Evolutionary conservation across 2,797 vertebrate genomes (phyloP).

Genomic region (Orestias chungarensis): DNA sequence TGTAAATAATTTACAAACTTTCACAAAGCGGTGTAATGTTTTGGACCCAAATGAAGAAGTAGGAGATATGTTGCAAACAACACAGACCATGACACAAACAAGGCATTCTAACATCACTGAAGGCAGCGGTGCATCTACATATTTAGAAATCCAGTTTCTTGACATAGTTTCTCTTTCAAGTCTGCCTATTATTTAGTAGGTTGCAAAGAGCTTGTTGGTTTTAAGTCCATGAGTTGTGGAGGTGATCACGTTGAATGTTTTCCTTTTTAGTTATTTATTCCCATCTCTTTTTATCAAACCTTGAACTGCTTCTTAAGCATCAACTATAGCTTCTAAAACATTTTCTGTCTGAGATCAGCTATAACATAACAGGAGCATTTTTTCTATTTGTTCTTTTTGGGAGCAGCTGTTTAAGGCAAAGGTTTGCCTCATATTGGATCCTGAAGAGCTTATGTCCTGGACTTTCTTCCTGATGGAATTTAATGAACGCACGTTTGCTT

Average conservation of each 20-base stretch:
- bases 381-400: neutral
- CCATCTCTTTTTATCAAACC: neutral
- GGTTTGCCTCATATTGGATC: conserved; percentile 19
- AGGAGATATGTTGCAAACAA: too few species aligned
- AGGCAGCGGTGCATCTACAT: neutral
- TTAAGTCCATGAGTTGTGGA: neutral
- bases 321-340: neutral
- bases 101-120: neutral
- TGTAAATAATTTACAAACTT: neutral
- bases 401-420: neutral
- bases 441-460: neutral
- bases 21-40: too few species aligned
- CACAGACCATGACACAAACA: too few species aligned
- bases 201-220: neutral
- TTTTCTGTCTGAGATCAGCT: neutral
- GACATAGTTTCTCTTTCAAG: neutral
- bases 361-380: neutral
- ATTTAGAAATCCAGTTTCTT: neutral
- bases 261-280: neutral
- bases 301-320: neutral
- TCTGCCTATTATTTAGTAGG: too few species aligned
- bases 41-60: too few species aligned
- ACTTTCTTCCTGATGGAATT: conserved; percentile 1
- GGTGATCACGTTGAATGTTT: neutral
- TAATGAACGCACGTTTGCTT: conserved; percentile 7